Percentiles rank a stretch among this genome's conserved stretches.
Evolutionary conservation across 2,888 invertebrate species (phyloP).

Genomic region (Pyrrhosoma nymphula): DNA sequence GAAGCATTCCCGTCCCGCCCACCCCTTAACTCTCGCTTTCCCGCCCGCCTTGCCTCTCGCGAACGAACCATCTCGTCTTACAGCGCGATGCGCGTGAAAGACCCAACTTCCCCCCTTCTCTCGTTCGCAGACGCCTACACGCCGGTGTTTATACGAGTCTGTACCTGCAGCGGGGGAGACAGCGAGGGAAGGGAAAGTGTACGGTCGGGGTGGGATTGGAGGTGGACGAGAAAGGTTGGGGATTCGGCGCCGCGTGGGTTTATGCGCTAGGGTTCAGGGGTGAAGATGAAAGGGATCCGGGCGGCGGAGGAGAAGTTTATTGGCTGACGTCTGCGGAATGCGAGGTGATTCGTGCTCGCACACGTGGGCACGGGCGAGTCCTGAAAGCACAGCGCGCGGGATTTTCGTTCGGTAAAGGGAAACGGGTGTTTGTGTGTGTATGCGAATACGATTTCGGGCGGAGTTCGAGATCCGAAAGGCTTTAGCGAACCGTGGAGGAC

Average conservation of each 20-base stretch:
- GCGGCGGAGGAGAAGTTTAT: background rate
- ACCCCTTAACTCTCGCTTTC: constrained; percentile 71
- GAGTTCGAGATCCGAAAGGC: no score
- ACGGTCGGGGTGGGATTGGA: background rate
- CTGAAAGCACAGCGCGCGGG: background rate
- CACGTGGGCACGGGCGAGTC: background rate
- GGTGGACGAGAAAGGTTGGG: background rate
- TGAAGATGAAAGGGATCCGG: background rate
- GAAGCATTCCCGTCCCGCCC: background rate
- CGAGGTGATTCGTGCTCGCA: background rate
- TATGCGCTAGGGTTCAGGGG: background rate
- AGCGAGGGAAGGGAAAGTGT: background rate
- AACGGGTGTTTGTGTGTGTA: background rate
- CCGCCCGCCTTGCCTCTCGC: constrained; percentile 56
- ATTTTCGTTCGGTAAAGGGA: background rate
- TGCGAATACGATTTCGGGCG: background rate
- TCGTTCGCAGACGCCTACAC: background rate
- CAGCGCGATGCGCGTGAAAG: constrained; percentile 31
- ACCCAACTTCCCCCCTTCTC: background rate
- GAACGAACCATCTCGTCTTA: constrained; percentile 40
- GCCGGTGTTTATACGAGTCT: background rate
- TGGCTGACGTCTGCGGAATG: background rate
- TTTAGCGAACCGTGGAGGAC: background rate
- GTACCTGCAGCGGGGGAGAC: background rate
- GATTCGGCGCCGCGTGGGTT: background rate